Evolutionary conservation across 2,113 vertebrate genomes (phyloP).

Genomic region (Tenrec ecaudatus): DNA sequence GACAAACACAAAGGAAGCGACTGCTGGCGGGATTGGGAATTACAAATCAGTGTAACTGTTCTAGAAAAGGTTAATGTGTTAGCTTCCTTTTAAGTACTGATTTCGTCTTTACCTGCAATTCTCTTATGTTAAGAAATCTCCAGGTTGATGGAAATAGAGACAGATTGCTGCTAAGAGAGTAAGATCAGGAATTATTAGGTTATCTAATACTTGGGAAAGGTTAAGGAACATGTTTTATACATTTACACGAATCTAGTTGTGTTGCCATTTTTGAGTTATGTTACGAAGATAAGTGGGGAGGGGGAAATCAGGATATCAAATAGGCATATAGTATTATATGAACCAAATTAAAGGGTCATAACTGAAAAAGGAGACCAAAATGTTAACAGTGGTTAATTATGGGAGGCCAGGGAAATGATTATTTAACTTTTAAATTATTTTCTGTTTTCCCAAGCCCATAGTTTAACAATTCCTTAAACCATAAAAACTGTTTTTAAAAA

Average conservation of each 20-base stretch:
- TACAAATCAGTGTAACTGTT: too few relatives aligned
- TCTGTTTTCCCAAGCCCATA: background rate
- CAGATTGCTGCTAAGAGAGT: too few relatives aligned
- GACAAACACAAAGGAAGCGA: background rate
- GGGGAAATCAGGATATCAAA: background rate
- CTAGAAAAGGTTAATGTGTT: fast-evolving
- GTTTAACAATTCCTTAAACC: background rate
- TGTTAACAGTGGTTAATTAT: too few relatives aligned
- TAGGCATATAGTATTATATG: background rate
- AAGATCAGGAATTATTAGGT: background rate
- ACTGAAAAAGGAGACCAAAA: background rate
- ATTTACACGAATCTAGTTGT: fast-evolving
- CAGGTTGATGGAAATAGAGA: background rate
- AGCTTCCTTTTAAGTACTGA: background rate
- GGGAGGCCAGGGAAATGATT: background rate
- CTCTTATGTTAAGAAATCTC: background rate
- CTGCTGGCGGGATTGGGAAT: too few relatives aligned
- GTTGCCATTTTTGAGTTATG: background rate
- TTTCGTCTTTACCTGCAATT: background rate
- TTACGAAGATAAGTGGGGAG: background rate
- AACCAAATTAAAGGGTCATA: background rate
- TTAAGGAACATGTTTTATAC: background rate
- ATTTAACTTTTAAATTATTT: background rate
- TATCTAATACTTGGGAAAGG: too few relatives aligned
- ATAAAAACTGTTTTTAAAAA: background rate